A percentile compares a stretch with the other conserved stretches of the same genome.
These are phyloP conservation scores for Musca vetustissima DNA, from an alignment of 1,140 invertebrate species.

Conservation along the genomic window DNA sequence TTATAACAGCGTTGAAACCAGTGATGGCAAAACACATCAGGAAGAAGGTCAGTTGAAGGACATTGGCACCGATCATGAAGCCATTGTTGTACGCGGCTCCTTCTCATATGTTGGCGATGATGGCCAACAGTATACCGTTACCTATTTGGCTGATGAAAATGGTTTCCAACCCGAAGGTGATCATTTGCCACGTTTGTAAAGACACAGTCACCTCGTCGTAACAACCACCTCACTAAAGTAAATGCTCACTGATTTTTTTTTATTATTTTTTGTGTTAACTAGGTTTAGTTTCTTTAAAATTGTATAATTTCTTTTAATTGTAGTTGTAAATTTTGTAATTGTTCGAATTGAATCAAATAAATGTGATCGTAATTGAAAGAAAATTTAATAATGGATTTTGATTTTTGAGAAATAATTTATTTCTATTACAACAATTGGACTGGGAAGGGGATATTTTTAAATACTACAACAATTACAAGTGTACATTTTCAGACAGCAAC, in stretches of 20 bases:
- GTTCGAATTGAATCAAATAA: too few relatives aligned
- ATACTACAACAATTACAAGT: too few relatives aligned
- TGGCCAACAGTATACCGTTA: constrained; percentile 63
- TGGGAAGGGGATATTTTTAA: too few relatives aligned
- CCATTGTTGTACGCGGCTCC: constrained; percentile 62
- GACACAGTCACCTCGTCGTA: too few relatives aligned
- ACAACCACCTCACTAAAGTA: not conserved
- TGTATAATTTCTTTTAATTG: too few relatives aligned
- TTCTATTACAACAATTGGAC: too few relatives aligned
- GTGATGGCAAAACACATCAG: constrained; percentile 66
- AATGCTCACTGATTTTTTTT: too few relatives aligned
- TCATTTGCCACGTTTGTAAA: constrained; percentile 56
- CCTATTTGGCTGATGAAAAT: constrained; percentile 69
- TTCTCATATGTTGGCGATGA: constrained; percentile 68
- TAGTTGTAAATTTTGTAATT: too few relatives aligned
- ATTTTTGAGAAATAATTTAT: too few relatives aligned
- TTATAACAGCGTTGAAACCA: constrained; percentile 64
- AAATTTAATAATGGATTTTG: too few relatives aligned
- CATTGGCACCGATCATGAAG: constrained; percentile 59
- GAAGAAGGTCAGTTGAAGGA: constrained; percentile 66
- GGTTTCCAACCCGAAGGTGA: constrained; percentile 69
- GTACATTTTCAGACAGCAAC: too few relatives aligned
- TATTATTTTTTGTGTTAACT: constrained; percentile 23
- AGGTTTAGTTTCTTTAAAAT: not conserved
- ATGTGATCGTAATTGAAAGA: too few relatives aligned